phyloP scores from a whole-genome alignment of 2,113 vertebrate genomes.

The Verasper variegatus region DNA sequence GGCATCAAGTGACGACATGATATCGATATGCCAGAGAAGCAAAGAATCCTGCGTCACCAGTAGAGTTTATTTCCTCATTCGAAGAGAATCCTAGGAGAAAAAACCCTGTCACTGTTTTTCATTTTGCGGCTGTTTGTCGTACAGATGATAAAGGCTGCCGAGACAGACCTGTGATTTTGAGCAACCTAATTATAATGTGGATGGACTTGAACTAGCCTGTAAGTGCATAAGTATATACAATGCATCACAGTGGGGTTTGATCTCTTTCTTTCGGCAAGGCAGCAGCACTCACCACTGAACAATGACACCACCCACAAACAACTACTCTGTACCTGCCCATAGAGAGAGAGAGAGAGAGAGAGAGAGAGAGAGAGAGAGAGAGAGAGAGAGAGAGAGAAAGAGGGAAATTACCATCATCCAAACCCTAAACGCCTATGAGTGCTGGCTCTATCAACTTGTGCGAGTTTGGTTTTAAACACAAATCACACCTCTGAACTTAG shows the following conservation, averaged over 20 bases:
- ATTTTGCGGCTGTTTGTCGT: neutral
- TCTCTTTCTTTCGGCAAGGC: conserved; percentile 21
- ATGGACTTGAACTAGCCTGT: conserved; percentile 2
- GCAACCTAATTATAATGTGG: conserved; percentile 9
- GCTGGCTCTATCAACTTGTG: neutral
- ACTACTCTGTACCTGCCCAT: neutral
- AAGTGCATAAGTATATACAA: conserved; percentile 22
- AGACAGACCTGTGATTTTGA: conserved; percentile 20
- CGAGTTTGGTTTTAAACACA: neutral
- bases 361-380: neutral
- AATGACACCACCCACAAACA: neutral
- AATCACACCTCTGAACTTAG: neutral
- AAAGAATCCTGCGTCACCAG: neutral
- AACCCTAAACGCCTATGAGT: neutral
- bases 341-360: neutral
- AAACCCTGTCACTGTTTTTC: neutral
- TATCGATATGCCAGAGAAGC: too few relatives aligned
- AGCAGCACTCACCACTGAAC: conserved; percentile 2
- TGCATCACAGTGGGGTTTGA: conserved; percentile 20
- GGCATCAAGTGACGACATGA: too few relatives aligned
- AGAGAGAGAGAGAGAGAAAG: neutral
- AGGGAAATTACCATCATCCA: neutral
- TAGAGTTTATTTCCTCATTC: neutral
- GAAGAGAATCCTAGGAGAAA: neutral
- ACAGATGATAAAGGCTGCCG: neutral